A percentile compares a stretch with the other conserved stretches of the same genome.
Conservation (phyloP, 2,797 vertebrate species). For the Sebastiscus tertius region DNA sequence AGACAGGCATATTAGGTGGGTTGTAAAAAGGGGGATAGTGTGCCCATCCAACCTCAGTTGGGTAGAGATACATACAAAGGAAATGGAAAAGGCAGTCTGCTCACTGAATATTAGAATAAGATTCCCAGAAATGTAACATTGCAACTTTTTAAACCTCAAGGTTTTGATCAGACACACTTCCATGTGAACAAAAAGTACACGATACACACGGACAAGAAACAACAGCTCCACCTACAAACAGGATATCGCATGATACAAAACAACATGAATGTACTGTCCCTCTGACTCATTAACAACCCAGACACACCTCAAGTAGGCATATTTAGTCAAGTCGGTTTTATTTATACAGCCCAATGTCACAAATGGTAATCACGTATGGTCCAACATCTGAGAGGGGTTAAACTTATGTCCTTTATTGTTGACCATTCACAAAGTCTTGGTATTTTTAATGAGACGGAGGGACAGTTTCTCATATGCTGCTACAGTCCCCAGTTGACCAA, state of each 20-base stretch:
- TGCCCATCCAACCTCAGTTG: neutral
- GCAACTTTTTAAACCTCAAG: neutral
- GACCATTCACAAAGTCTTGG: neutral
- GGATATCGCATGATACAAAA: too few relatives aligned
- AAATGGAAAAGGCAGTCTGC: neutral
- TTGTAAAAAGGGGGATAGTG: neutral
- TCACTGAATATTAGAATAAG: neutral
- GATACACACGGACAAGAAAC: too few relatives aligned
- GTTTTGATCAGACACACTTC: neutral
- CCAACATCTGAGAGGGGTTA: neutral
- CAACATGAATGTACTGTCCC: too few relatives aligned
- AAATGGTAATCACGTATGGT: neutral
- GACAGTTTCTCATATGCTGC: neutral
- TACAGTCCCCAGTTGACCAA: neutral
- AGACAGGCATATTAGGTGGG: neutral
- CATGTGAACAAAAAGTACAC: neutral
- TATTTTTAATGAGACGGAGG: neutral
- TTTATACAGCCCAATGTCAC: too few relatives aligned
- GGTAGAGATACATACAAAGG: neutral
- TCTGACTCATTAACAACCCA: too few relatives aligned
- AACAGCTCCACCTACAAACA: too few relatives aligned
- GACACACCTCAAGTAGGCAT: too few relatives aligned
- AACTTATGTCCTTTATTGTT: neutral
- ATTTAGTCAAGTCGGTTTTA: too few relatives aligned
- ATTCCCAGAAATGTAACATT: neutral